Base-by-base conservation (phyloP, 1,140 invertebrate species). In the Aphis craccivora region DNA sequence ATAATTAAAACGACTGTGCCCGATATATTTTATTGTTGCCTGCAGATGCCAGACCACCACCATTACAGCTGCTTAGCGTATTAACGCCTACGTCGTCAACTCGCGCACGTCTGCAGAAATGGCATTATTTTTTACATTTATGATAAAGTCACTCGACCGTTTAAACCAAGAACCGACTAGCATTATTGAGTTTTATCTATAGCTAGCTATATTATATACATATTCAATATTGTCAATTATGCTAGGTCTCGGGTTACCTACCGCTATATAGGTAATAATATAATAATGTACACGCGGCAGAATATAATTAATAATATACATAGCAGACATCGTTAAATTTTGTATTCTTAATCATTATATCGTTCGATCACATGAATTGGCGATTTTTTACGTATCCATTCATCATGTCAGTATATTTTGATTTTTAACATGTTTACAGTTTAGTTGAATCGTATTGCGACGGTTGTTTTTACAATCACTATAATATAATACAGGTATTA, bases 1-100 rank as follows among this genome's bases (percentile, higher is more conserved):
- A n/a, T 87, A 87, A 87, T 87, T 84, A 84, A 87, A 87, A 6
- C 7, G 43, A 48, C 30, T 87, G 60, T 76, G 43, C 43, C 84
- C 84, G 43, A 40, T 86, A 84, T 84, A 40, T 84, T 25, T 37
- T 40, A 83, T 37, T 86, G 84, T 86, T 45, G 40, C 83, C 40
- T 40, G 60, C 60, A 76, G 35, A 37, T 83, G 76, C 76, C n/a
- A 83, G 76, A 23, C 76, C 76, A 83, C 9, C 35, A 37, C 60
- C 30, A 76, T 76, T n/a, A 76, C 30, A 76, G n/a, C 60, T 76
- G 60, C 60, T 76, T 76, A 76, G 60, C 30, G 60, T 76, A 76
- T 76, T 76, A 76, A 76, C 60, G 60, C 60, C 30, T 76, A 76
- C 30, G 60, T n/a, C 14, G n/a, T n/a, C 30, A 76, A n/a, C 60